Percentiles rank a stretch among this genome's conserved stretches.
These are phyloP conservation scores for Mesoligia furuncula DNA, from an alignment of 2,888 invertebrate species.

Conservation along the genomic window DNA sequence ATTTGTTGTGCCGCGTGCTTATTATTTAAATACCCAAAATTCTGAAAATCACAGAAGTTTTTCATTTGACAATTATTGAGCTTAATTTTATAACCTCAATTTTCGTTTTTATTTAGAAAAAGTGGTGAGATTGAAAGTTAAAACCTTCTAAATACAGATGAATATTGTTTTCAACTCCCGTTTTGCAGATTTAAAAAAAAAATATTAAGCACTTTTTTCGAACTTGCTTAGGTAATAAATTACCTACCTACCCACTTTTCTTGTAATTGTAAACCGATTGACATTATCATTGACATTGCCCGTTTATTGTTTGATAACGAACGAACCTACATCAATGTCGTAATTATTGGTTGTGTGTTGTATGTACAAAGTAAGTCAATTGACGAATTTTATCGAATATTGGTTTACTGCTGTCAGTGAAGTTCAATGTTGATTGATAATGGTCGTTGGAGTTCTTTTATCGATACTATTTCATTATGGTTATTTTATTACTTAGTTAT, in stretches of 20 bases:
- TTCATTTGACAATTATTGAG: background rate
- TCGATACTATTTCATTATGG: conserved; percentile 14
- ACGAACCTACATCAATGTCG: conserved; percentile 33
- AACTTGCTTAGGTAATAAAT: background rate
- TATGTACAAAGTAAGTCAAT: conserved; percentile 11
- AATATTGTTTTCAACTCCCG: background rate
- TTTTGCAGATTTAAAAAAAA: background rate
- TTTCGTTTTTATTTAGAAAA: background rate
- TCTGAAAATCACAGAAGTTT: background rate
- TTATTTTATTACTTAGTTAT: background rate
- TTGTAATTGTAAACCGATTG: conserved; percentile 10
- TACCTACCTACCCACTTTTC: background rate
- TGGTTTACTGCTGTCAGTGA: conserved; percentile 34
- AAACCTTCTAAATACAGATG: background rate
- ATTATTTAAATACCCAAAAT: background rate
- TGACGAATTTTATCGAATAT: conserved; percentile 42
- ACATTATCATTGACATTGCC: conserved; percentile 24
- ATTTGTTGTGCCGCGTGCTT: background rate
- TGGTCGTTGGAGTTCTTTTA: conserved; percentile 16
- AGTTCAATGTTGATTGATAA: conserved; percentile 45
- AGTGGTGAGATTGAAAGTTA: background rate
- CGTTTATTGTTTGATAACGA: conserved; percentile 29
- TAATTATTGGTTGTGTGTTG: conserved; percentile 31
- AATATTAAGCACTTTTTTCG: background rate
- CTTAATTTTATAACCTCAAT: background rate